Conservation (phyloP, 2,888 invertebrate species). For the Esperia sulphurella region DNA sequence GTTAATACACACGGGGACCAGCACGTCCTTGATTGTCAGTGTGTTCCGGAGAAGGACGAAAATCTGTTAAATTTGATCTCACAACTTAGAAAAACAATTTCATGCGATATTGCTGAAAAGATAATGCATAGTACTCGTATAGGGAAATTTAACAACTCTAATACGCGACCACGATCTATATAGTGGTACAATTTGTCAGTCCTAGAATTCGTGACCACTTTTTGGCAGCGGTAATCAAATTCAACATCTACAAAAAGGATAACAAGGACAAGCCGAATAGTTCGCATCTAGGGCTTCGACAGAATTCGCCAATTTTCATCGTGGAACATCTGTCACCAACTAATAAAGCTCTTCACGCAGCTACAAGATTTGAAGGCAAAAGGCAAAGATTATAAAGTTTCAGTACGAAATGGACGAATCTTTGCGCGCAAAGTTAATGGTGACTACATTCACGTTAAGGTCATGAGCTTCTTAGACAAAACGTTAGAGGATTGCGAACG, state of each 20-base stretch:
- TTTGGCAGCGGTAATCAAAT: neutral
- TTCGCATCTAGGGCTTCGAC: neutral
- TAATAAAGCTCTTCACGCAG: slow-evolving; percentile 7
- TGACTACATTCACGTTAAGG: slow-evolving; percentile 1
- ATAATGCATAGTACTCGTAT: neutral
- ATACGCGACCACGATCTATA: neutral
- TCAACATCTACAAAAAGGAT: neutral
- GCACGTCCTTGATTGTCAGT: no score
- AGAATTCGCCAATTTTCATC: neutral
- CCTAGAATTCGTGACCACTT: neutral
- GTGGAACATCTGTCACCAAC: slow-evolving; percentile 4
- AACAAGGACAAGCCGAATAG: neutral
- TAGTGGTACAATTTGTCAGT: neutral
- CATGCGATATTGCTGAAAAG: neutral
- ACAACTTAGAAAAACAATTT: neutral
- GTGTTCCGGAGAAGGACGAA: neutral
- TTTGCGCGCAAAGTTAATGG: slow-evolving; percentile 8
- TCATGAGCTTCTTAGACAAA: neutral
- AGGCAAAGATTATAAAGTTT: slow-evolving; percentile 5
- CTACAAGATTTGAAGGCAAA: slow-evolving; percentile 2
- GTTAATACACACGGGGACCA: no score
- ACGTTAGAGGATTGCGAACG: neutral
- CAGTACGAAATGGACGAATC: slow-evolving; percentile 5
- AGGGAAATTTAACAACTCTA: neutral
- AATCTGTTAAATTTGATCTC: neutral